Base-by-base conservation (phyloP, 2,797 vertebrate genomes). In the Australoheros facetus region DNA sequence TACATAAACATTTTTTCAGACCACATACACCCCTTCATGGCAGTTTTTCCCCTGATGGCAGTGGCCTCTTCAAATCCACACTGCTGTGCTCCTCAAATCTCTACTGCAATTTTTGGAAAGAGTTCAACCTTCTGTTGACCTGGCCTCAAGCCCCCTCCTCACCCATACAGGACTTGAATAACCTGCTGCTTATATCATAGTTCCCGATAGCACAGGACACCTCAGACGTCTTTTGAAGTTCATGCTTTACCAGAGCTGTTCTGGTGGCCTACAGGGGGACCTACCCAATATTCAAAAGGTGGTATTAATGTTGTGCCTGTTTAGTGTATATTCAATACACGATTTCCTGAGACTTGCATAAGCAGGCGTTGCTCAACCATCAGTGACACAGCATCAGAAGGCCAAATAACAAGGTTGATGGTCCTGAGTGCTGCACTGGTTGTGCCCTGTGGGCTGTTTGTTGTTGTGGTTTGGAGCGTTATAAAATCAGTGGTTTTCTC, bases 381-480 rank as follows among this genome's bases (percentile, higher is more conserved):
- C 51, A 77, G 82, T 90, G 88, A 83, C 87, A 80, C 81, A 76
- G 70, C 90, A 87, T 86, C 83, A 84, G 78, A 80, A 45, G 3
- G 69, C 73, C 58, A 66, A 85, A 86, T 81, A 82, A 39, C 70
- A 77, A 37, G 62, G 39, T 71, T 56, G 78, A 83, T 51, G 73
- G 74, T 87, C 70, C 73, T 48, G 73, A 73, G 73, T 10, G 73
- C 74, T 56, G 87, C 3, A 53, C 74, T 55, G 86, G 89, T 81
- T 23, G 19, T 79, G 73, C 78, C 83, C 77, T 11, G 71, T 69
- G 79, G 85, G 78, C 81, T 86, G 80, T 85, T 90, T 89, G 85
- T 88, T 89, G 82, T 87, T 80, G 84, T 92, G 87, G 85, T 87
- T 91, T 72, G 81, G 80, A 92, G 89, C 86, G n/a, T 89, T 87